Evolutionary conservation across 2,797 vertebrate species (phyloP).

Genomic region (Phataginus tricuspis): DNA sequence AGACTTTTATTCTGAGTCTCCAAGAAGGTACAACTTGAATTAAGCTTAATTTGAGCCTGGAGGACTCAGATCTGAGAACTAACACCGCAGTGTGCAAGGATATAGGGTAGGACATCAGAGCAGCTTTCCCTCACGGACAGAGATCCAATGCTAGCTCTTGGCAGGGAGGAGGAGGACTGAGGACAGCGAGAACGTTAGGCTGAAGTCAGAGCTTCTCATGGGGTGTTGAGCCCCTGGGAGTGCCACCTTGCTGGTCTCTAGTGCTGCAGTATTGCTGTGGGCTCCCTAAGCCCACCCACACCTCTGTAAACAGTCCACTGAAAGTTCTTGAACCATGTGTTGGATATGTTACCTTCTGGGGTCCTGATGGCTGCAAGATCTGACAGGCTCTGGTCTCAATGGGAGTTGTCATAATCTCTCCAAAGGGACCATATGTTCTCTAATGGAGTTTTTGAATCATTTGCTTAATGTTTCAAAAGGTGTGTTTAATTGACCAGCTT

Average conservation of each 20-base stretch:
- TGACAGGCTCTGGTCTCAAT: neutral
- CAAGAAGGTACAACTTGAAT: slow-evolving; percentile 16
- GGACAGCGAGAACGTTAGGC: neutral
- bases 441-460: neutral
- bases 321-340: neutral
- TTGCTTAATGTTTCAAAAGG: neutral
- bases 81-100: neutral
- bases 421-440: neutral
- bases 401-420: neutral
- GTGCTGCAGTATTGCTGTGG: neutral
- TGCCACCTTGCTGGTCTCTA: neutral
- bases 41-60: neutral
- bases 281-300: neutral
- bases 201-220: neutral
- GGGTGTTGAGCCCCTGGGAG: neutral
- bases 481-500: neutral
- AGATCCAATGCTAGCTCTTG: neutral
- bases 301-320: neutral
- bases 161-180: neutral
- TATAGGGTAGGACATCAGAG: neutral
- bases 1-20: slow-evolving; percentile 14
- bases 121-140: neutral
- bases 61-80: slow-evolving; percentile 28
- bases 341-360: neutral
- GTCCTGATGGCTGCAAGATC: neutral